Base-by-base conservation (phyloP, 1,140 invertebrate genomes). In the Antheraea mylitta region DNA sequence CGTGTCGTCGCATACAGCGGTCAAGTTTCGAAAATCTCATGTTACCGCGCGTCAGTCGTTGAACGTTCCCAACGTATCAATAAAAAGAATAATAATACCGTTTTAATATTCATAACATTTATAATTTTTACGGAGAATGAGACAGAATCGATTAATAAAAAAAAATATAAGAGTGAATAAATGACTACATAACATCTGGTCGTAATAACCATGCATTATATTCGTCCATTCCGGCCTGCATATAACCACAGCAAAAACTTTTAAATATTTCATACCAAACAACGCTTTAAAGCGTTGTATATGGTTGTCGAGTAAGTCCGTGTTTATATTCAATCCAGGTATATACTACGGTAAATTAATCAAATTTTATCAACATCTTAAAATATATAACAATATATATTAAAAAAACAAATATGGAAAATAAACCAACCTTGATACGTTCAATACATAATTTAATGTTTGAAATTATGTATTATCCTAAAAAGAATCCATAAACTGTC, bases 11-110 rank as follows among this genome's bases (percentile, higher is more conserved):
- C 66, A 64, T 64, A 58, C 30, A 64, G 62, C 59, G 45, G 19
- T 48, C 66, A 68, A 53, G 58, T 67, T 68, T 68, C 36, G 67
- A 68, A 66, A 65, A 73, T 67, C 45, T 66, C 66, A 69, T 58
- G 58, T 67, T 64, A 65, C 19, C 42, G 22, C 38, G 48, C 45
- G 45, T 16, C 45, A 53, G 13, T 6, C 45, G 38, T 16, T n/a
- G 45, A 53, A 53, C 38, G 45, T 53, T 53, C 45, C 45, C 9
- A 53, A 13, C 5, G 16, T 53, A 5, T 13, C 45, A 53, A 16
- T n/a, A 53, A 53, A 53, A 53, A 53, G 0, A 13, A 42, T 11
- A 53, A 0, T 16, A 53, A 13, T 6, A 53, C 11, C 16, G 45
- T 53, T 16, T 53, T 16, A 16, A 53, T 53, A 53, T 53, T 53